phyloP scores from a whole-genome alignment of 2,113 vertebrate genomes.

The Tretioscincus oriximinensis region DNA sequence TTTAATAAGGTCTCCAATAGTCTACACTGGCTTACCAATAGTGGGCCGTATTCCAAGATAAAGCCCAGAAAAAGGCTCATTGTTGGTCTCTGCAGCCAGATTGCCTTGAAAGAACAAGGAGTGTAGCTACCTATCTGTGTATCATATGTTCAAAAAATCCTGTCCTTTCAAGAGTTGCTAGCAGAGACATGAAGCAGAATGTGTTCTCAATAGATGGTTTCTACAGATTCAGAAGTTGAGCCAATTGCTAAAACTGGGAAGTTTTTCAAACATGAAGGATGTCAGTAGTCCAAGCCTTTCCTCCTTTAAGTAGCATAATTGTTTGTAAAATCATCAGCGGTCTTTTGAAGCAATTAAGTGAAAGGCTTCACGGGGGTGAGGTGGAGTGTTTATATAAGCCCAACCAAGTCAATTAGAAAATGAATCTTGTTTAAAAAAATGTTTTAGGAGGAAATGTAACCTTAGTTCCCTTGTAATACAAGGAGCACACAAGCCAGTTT shows the following conservation, averaged over 20 bases:
- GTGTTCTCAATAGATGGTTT: not conserved
- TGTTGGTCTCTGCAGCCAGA: not conserved
- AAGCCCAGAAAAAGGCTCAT: too few relatives aligned
- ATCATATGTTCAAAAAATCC: not conserved
- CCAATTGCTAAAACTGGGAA: not conserved
- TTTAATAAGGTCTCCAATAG: too few relatives aligned
- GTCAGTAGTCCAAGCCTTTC: not conserved
- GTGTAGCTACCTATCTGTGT: too few relatives aligned
- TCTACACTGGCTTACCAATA: too few relatives aligned
- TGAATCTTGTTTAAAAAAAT: slow-evolving; percentile 22
- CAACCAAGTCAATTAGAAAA: slow-evolving; percentile 12
- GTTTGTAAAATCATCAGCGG: slow-evolving; percentile 7
- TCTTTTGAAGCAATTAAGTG: slow-evolving; percentile 8
- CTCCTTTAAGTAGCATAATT: not conserved
- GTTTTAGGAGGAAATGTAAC: slow-evolving; percentile 17
- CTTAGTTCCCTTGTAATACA: slow-evolving; percentile 6
- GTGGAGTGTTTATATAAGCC: not conserved
- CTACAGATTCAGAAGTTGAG: not conserved
- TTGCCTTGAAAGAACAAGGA: not conserved
- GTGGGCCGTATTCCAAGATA: too few relatives aligned
- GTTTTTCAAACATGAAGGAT: slow-evolving; percentile 1
- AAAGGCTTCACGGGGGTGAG: not conserved
- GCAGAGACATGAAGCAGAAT: not conserved
- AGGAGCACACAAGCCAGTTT: not conserved
- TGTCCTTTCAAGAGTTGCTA: not conserved